phyloP scores from a whole-genome alignment of 2,888 invertebrate species.

The Thera obeliscata region DNA sequence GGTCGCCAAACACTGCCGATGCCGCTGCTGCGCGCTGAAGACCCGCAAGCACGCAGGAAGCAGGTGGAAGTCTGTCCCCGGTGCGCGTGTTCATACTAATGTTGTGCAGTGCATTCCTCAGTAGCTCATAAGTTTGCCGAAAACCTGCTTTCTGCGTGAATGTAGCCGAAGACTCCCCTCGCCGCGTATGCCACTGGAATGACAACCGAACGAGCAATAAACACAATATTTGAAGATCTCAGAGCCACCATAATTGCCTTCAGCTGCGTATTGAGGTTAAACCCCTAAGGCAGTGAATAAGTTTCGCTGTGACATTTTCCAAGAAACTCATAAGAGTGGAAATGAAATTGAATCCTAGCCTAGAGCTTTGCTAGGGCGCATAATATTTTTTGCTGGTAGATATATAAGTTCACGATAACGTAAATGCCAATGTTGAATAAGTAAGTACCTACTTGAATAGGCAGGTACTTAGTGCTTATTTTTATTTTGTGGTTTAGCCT shows the following conservation, averaged over 20 bases:
- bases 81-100: neutral
- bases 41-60: slow-evolving; percentile 15
- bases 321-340: slow-evolving; percentile 22
- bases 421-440: neutral
- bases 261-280: slow-evolving; percentile 28
- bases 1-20: slow-evolving; percentile 62
- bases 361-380: slow-evolving; percentile 15
- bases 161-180: slow-evolving; percentile 6
- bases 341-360: slow-evolving; percentile 20
- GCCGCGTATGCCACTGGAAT: slow-evolving; percentile 54
- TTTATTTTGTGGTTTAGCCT: too few relatives aligned
- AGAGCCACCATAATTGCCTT: slow-evolving; percentile 33
- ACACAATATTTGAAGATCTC: slow-evolving; percentile 39
- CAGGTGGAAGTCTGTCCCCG: slow-evolving; percentile 6
- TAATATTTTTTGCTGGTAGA: neutral
- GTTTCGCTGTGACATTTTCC: slow-evolving; percentile 30
- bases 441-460: too few relatives aligned
- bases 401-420: neutral
- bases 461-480: too few relatives aligned
- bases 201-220: slow-evolving; percentile 48
- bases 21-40: slow-evolving; percentile 32
- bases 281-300: slow-evolving; percentile 25
- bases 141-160: slow-evolving; percentile 8
- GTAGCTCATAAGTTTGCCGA: too few relatives aligned
- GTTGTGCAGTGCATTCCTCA: neutral